These are phyloP conservation scores for Neotoxoptera formosana DNA, from an alignment of 1,140 invertebrate species.

Conservation along the genomic window DNA sequence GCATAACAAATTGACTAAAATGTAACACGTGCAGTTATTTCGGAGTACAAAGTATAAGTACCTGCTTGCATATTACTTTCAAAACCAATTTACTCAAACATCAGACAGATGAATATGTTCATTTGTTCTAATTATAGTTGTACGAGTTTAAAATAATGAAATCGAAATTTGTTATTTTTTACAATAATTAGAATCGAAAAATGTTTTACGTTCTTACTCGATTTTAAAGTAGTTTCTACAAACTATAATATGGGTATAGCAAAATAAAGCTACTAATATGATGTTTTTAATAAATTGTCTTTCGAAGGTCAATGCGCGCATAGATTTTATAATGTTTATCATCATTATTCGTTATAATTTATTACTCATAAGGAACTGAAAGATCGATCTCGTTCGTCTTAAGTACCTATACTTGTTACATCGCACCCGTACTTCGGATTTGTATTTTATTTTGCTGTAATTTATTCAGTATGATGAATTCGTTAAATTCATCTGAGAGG, in stretches of 20 bases:
- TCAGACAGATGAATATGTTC: background rate
- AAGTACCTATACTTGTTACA: too few species aligned
- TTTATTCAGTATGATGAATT: too few species aligned
- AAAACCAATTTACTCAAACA: background rate
- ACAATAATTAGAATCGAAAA: background rate
- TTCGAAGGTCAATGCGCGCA: background rate
- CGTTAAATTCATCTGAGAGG: too few species aligned
- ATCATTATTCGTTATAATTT: background rate
- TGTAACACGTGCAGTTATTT: background rate
- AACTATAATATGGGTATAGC: background rate
- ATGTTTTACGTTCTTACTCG: background rate
- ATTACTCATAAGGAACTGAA: too few species aligned
- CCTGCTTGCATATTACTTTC: background rate
- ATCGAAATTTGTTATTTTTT: background rate
- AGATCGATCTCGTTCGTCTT: too few species aligned
- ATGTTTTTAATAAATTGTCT: background rate
- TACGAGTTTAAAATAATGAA: background rate
- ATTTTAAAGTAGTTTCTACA: background rate
- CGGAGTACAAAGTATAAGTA: background rate
- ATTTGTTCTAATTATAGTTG: background rate
- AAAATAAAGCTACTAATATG: background rate
- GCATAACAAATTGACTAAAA: background rate
- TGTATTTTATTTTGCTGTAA: too few species aligned
- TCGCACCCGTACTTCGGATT: too few species aligned
- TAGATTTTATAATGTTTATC: background rate